Conservation (phyloP, 1,140 invertebrate species). For the Drosophila tsacasi region DNA sequence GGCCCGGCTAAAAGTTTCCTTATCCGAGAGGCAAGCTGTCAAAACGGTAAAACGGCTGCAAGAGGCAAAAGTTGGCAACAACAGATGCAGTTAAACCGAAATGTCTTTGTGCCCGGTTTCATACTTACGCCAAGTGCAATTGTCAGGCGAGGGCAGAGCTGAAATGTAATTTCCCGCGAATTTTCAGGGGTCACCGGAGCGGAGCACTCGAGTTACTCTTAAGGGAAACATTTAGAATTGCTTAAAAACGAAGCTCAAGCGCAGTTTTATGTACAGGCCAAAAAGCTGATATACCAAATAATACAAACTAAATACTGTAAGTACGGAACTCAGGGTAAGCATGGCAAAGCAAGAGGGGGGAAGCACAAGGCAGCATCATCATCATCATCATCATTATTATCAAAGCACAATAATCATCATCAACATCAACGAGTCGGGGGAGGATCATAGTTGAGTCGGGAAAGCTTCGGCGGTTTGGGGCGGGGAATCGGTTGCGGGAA, state of each 20-base stretch:
- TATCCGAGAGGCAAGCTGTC: constrained; percentile 29
- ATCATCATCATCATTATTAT: constrained; percentile 41
- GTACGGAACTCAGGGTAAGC: constrained; percentile 36
- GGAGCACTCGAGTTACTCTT: constrained; percentile 25
- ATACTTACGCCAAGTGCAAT: constrained; percentile 51
- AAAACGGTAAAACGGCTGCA: constrained; percentile 24
- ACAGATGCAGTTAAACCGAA: constrained; percentile 49
- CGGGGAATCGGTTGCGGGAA: constrained; percentile 44
- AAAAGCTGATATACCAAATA: constrained; percentile 45
- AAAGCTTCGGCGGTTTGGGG: constrained; percentile 27
- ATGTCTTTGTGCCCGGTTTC: constrained; percentile 15
- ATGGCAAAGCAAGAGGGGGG: constrained; percentile 23
- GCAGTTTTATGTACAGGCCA: constrained; percentile 52
- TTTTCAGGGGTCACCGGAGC: constrained; percentile 8
- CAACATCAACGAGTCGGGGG: constrained; percentile 45
- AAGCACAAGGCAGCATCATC: constrained; percentile 50
- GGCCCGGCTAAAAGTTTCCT: constrained; percentile 33
- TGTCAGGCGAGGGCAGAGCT: constrained; percentile 21
- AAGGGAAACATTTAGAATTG: constrained; percentile 32
- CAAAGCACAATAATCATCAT: constrained; percentile 54
- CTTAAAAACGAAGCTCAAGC: constrained; percentile 50
- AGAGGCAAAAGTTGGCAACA: constrained; percentile 50
- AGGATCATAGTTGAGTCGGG: constrained; percentile 33
- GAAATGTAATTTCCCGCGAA: constrained; percentile 12
- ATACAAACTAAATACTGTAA: constrained; percentile 42